Evolutionary conservation across 2,888 invertebrate species (phyloP), one percentile per base, ranked within the genome.

Genomic region (Sympetrum striolatum): DNA sequence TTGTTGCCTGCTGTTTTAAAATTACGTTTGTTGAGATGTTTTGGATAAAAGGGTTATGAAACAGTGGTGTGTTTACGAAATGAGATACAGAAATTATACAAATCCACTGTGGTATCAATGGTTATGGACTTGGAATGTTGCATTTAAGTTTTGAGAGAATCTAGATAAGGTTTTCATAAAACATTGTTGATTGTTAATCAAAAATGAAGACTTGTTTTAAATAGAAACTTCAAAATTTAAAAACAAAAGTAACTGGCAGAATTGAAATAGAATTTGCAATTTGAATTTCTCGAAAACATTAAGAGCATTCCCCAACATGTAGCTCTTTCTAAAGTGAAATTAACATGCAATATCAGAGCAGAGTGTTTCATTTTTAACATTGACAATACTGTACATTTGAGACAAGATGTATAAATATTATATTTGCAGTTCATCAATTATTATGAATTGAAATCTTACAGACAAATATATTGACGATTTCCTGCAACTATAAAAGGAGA

Each of bases 91-190:
- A 53, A 82, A 82, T 58, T 73, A 73, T 73, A 31, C 31, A 31
- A 73, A 73, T 73, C 73, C 73, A 73, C 73, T 73, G 73, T 73
- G 86, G 86, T 60, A 60, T 60, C 86, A 86, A 58, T 73, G 73
- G 73, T 35, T 86, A 60, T 86, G 53, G 86, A 60, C 86, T 37
- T 60, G 60, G 60, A 86, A 60, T 86, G 86, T 86, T 86, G 86
- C 60, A 86, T 60, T 86, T 86, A 86, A 86, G 86, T 86, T 86
- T 86, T 60, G 60, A 86, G 86, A 86, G 86, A 60, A 86, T 86
- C 86, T 86, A 86, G 31, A 60, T 86, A 64, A n/a, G 86, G 86
- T 86, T 86, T 86, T 86, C n/a, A 86, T 58, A 86, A 82, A 86
- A 86, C 60, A 86, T 86, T 86, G 86, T 86, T 86, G 37, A 86